A percentile compares a stretch with the other conserved stretches of the same genome.
Evolutionary conservation across 2,113 vertebrate genomes (phyloP).

Genomic region (Pantherophis guttatus): DNA sequence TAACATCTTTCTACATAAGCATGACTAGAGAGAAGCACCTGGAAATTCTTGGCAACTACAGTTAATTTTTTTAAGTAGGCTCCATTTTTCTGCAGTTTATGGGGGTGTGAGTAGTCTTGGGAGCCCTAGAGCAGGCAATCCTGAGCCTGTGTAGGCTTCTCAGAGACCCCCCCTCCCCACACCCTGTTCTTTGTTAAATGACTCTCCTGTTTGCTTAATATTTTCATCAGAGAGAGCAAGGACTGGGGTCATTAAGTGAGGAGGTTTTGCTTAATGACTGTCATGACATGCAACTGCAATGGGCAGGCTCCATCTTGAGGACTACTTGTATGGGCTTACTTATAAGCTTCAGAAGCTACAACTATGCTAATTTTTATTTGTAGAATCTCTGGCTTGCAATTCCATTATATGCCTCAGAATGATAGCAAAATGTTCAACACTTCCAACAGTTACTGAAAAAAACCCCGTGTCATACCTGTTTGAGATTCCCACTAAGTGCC

Average conservation of each 20-base stretch:
- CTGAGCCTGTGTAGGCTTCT: background rate
- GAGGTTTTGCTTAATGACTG: background rate
- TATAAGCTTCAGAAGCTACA: background rate
- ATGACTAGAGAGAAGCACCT: background rate
- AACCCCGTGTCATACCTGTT: slow-evolving; percentile 76
- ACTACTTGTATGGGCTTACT: background rate
- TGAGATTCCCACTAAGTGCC: slow-evolving; percentile 92
- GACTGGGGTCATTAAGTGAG: background rate
- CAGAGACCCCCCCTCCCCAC: too few relatives aligned
- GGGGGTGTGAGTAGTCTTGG: background rate
- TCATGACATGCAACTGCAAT: background rate
- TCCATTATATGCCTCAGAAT: background rate
- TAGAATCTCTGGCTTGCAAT: background rate
- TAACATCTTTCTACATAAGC: background rate
- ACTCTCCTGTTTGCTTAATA: background rate
- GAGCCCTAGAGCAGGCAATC: background rate
- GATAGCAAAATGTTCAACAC: background rate
- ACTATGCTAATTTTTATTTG: background rate
- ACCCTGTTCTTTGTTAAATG: background rate
- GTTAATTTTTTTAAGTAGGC: background rate
- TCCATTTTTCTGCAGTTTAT: background rate
- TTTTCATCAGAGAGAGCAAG: background rate
- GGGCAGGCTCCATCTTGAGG: background rate
- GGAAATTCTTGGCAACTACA: background rate
- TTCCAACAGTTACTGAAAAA: background rate